These are phyloP conservation scores for Microtus montanus DNA, from an alignment of 2,113 vertebrate genomes.

Conservation along the genomic window DNA sequence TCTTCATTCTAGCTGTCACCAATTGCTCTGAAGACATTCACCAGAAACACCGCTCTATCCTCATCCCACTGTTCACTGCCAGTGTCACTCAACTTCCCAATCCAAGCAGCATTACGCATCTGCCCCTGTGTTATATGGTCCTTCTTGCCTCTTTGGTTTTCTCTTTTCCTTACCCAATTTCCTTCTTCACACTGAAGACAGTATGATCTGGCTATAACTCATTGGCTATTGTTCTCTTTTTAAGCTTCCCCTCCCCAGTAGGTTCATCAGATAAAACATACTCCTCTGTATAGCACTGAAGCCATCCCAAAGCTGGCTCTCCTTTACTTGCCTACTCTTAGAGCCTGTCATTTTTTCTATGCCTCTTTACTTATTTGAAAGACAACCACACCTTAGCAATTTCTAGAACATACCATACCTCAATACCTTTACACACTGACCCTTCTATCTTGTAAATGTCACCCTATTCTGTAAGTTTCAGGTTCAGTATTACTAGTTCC, in stretches of 20 bases:
- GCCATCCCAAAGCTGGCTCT: not conserved
- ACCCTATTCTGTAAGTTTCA: not conserved
- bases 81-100: not conserved
- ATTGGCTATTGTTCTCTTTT: not conserved
- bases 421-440: not conserved
- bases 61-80: not conserved
- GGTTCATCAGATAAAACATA: not conserved
- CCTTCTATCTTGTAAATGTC: not conserved
- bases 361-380: not conserved
- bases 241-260: not conserved
- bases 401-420: constrained; percentile 38
- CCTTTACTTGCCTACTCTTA: not conserved
- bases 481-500: not conserved
- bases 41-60: not conserved
- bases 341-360: not conserved
- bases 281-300: not conserved
- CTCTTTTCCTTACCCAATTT: not conserved
- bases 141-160: not conserved
- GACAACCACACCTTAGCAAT: not conserved
- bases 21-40: not conserved
- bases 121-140: not conserved
- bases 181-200: constrained; percentile 1
- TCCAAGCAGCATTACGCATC: not conserved
- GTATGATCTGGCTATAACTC: not conserved
- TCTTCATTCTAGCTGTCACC: not conserved